Conservation (phyloP, 2,888 invertebrate species). For the Philereme transversata region DNA sequence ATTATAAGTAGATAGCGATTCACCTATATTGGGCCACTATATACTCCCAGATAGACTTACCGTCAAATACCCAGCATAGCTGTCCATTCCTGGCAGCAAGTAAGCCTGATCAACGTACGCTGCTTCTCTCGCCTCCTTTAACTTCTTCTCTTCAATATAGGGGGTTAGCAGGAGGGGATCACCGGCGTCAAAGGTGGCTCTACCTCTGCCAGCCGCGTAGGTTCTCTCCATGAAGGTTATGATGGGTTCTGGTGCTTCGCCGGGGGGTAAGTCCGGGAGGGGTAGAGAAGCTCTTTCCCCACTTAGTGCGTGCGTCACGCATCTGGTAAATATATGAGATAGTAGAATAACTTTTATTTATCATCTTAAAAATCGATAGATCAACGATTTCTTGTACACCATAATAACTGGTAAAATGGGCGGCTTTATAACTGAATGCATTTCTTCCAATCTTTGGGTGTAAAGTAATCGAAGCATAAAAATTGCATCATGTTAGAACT, state of each 20-base stretch:
- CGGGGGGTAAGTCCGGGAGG: conserved; percentile 70
- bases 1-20: no score
- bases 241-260: conserved; percentile 76
- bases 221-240: conserved; percentile 71
- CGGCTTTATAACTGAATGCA: no score
- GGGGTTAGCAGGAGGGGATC: conserved; percentile 82
- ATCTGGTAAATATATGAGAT: conserved; percentile 50
- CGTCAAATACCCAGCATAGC: conserved; percentile 78
- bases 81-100: conserved; percentile 73
- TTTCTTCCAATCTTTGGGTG: no score
- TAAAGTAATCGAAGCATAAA: no score
- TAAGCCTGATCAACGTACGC: conserved; percentile 70
- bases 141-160: conserved; percentile 77
- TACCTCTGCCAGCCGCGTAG: conserved; percentile 57
- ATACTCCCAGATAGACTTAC: conserved; percentile 44
- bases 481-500: no score
- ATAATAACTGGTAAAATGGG: no score
- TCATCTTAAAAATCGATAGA: no score
- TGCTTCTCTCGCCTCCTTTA: conserved; percentile 76
- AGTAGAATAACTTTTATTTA: no score
- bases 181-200: conserved; percentile 66
- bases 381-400: no score
- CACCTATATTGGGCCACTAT: no score
- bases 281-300: conserved; percentile 54
- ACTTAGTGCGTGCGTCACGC: conserved; percentile 41